Conservation (phyloP, 2,113 vertebrate species). For the Halcyon senegalensis region DNA sequence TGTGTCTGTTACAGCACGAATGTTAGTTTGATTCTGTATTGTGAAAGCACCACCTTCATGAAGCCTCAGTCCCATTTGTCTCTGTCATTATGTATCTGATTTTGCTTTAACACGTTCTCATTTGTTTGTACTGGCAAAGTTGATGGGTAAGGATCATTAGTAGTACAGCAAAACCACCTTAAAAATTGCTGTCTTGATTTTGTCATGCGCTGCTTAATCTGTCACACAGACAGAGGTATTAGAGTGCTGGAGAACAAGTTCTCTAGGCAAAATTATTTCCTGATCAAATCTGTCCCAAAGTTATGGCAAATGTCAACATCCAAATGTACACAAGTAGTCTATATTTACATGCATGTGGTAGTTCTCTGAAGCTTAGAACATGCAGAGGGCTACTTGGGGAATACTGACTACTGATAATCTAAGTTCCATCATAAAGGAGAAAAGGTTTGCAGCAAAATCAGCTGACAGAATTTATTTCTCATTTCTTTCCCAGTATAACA, state of each 20-base stretch:
- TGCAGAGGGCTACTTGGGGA: rapidly evolving
- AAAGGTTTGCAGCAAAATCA: background rate
- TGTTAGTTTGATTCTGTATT: background rate
- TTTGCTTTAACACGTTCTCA: background rate
- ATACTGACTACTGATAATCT: rapidly evolving
- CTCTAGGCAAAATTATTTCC: background rate
- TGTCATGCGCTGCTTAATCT: background rate
- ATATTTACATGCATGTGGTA: background rate
- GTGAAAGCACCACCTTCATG: background rate
- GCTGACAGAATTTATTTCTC: background rate
- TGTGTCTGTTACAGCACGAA: background rate
- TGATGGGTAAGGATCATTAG: background rate
- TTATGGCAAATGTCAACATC: background rate
- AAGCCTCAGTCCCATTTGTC: background rate
- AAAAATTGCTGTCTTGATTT: background rate
- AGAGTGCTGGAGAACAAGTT: background rate
- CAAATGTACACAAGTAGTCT: background rate
- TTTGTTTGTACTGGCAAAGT: background rate
- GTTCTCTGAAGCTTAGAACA: background rate
- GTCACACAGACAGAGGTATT: rapidly evolving
- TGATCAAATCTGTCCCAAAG: background rate
- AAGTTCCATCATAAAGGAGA: background rate
- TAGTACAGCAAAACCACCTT: background rate
- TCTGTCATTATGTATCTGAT: background rate
- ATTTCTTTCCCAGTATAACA: background rate